These are phyloP conservation scores for Chloropsis cyanopogon DNA, from an alignment of 2,113 vertebrate genomes.

Conservation along the genomic window DNA sequence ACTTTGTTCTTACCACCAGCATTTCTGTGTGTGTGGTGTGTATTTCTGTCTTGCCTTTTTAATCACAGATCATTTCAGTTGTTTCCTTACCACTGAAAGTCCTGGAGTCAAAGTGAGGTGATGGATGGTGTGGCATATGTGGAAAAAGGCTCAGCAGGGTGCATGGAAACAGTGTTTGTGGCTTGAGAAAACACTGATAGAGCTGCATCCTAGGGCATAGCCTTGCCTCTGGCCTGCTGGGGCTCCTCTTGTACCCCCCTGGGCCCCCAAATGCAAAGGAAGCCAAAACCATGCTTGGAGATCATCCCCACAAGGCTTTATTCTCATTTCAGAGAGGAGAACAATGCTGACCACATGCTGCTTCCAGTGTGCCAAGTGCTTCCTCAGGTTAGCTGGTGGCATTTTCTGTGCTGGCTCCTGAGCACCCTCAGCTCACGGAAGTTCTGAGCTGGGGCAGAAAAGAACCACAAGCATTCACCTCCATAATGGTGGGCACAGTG, in stretches of 20 bases:
- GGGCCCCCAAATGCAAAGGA: neutral
- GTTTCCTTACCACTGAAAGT: neutral
- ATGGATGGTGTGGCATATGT: neutral
- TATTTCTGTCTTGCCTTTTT: neutral
- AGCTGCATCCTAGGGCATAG: neutral
- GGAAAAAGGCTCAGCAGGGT: neutral
- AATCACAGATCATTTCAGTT: neutral
- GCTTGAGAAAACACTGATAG: neutral
- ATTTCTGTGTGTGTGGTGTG: neutral
- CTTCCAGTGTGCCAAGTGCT: neutral
- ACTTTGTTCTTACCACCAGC: neutral
- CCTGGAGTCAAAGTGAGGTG: neutral
- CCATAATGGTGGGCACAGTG: accelerated
- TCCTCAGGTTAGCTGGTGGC: neutral
- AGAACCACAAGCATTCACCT: neutral
- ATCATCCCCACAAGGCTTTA: neutral
- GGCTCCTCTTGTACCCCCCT: neutral
- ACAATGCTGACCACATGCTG: accelerated
- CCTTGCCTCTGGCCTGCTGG: neutral
- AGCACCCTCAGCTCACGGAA: neutral
- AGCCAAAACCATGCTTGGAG: neutral
- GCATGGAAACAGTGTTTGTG: neutral
- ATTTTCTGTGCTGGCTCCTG: accelerated
- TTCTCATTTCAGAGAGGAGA: neutral
- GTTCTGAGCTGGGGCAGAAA: neutral